Evolutionary conservation across 1,140 invertebrate genomes (phyloP).

Genomic region (Phthorimaea operculella): DNA sequence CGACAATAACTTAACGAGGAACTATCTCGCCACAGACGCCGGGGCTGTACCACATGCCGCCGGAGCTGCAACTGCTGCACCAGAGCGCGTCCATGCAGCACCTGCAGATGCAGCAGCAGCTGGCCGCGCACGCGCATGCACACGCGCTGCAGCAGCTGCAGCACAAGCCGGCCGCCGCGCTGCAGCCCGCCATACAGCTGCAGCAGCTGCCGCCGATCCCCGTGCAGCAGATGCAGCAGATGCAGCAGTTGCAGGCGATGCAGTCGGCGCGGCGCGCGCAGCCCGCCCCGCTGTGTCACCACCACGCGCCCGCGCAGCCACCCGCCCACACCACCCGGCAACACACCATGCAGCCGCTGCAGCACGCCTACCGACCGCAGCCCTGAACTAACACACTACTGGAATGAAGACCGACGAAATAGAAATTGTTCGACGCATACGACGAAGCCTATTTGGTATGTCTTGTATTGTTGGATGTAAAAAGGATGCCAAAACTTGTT

Average conservation of each 20-base stretch:
- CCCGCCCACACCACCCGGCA: conserved; percentile 16
- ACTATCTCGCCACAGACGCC: conserved; percentile 32
- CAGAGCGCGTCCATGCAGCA: conserved; percentile 52
- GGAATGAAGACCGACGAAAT: too few relatives aligned
- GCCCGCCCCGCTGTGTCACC: conserved; percentile 26
- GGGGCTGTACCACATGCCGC: conserved; percentile 59
- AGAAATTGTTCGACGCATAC: too few relatives aligned
- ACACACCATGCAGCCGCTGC: conserved; percentile 16
- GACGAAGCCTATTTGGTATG: too few relatives aligned
- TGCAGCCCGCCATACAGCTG: conserved; percentile 11
- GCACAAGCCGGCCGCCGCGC: conserved; percentile 10
- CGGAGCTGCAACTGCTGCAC: conserved; percentile 59
- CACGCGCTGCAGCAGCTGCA: conserved; percentile 11
- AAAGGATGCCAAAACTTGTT: too few relatives aligned
- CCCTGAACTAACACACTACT: too few relatives aligned
- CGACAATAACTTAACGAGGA: too few relatives aligned
- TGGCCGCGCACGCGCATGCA: conserved; percentile 16
- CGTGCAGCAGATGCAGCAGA: conserved; percentile 15
- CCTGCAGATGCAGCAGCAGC: conserved; percentile 38
- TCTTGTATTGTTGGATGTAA: too few relatives aligned
- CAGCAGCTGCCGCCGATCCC: conserved; percentile 7
- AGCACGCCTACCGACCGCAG: conserved; percentile 5
- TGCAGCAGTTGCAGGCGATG: conserved; percentile 17
- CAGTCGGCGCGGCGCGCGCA: conserved; percentile 10
- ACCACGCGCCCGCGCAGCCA: conserved; percentile 26